Conservation (phyloP, 2,113 vertebrate genomes). For the Oncorhynchus keta region DNA sequence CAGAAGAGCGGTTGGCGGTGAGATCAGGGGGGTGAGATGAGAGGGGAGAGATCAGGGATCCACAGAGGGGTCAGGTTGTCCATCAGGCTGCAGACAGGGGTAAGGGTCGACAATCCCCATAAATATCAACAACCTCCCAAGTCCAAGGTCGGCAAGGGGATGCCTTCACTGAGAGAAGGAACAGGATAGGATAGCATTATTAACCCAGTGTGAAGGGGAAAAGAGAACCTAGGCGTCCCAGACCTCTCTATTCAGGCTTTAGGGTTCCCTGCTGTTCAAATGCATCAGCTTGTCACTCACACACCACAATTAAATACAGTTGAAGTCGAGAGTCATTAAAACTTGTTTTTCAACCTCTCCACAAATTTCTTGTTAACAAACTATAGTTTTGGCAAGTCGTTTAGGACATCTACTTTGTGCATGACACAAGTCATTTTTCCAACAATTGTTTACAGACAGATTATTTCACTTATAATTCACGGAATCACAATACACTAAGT, state of each 20-base stretch:
- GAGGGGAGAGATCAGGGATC: background rate
- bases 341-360: too few species aligned
- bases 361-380: too few species aligned
- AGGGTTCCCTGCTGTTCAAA: background rate
- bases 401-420: too few species aligned
- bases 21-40: background rate
- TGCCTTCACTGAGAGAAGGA: background rate
- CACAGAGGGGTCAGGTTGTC: background rate
- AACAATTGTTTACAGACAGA: too few species aligned
- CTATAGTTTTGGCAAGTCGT: too few species aligned
- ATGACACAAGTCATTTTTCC: too few species aligned
- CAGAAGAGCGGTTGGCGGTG: constrained; percentile 33
- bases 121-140: constrained; percentile 29
- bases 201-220: background rate
- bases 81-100: constrained; percentile 22
- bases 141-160: constrained; percentile 11
- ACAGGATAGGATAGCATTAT: background rate
- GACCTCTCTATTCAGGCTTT: background rate
- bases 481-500: too few species aligned
- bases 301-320: background rate
- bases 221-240: background rate
- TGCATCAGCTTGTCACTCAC: background rate
- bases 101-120: constrained; percentile 32
- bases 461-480: too few species aligned
- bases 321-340: background rate